A percentile compares a stretch with the other conserved stretches of the same genome.
These are phyloP conservation scores for Andrena chrysosceles DNA, from an alignment of 2,888 invertebrate genomes.

Conservation along the genomic window DNA sequence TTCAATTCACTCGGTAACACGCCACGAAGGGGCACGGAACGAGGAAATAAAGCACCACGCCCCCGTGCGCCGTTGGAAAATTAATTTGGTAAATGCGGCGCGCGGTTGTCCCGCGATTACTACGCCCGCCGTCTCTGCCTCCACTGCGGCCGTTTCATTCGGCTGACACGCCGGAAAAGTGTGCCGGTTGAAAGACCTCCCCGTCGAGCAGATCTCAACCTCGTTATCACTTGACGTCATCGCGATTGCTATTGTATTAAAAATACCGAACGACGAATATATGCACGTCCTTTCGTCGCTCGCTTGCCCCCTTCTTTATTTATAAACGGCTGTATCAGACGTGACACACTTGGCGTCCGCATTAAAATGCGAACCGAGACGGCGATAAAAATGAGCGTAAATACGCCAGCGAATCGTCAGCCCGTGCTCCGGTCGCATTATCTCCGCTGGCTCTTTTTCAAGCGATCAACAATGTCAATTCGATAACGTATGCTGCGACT, in stretches of 20 bases:
- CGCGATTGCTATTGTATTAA: slow-evolving; percentile 53
- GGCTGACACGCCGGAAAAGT: slow-evolving; percentile 1
- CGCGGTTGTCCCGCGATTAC: slow-evolving; percentile 22
- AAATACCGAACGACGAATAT: slow-evolving; percentile 40
- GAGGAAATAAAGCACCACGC: slow-evolving; percentile 45
- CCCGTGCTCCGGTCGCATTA: not conserved
- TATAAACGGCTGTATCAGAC: slow-evolving; percentile 38
- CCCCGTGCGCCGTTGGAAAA: slow-evolving; percentile 25
- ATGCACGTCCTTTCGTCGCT: slow-evolving; percentile 26
- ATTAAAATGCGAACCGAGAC: slow-evolving; percentile 34
- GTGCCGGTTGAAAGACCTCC: slow-evolving; percentile 54
- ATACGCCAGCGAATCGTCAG: slow-evolving; percentile 6
- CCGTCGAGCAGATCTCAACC: slow-evolving; percentile 25
- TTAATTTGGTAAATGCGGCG: slow-evolving; percentile 62
- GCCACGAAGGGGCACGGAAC: slow-evolving; percentile 30
- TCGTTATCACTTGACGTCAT: slow-evolving; percentile 55
- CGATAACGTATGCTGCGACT: not conserved
- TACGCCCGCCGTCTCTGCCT: not conserved
- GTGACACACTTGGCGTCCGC: slow-evolving; percentile 48
- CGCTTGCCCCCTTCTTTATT: slow-evolving; percentile 51
- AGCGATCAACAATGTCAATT: not conserved
- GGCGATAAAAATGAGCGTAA: slow-evolving; percentile 48
- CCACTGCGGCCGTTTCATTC: not conserved
- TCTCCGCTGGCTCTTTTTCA: not conserved
- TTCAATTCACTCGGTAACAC: slow-evolving; percentile 56